Evolutionary conservation across 1,140 invertebrate species (phyloP).

Genomic region (Acyrthosiphon pisum): DNA sequence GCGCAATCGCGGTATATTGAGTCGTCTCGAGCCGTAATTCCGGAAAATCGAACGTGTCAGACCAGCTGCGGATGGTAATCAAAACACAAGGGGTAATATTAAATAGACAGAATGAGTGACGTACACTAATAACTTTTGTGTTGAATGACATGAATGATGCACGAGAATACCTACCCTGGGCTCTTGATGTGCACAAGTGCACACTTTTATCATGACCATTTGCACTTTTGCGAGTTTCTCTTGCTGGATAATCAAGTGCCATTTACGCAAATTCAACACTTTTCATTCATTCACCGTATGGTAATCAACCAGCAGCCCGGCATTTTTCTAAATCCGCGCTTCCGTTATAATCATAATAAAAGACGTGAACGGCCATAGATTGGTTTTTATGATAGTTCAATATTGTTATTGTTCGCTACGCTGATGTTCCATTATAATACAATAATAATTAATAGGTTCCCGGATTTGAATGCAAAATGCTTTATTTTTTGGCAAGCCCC

Average conservation of each 20-base stretch:
- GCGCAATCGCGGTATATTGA: no score
- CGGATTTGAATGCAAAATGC: no score
- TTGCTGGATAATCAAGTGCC: background rate
- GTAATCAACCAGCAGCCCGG: no score
- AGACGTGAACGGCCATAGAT: no score
- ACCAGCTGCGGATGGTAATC: background rate
- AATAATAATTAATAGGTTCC: no score
- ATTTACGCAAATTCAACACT: background rate
- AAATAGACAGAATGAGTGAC: background rate
- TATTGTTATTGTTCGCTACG: no score
- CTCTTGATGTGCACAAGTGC: background rate
- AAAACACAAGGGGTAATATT: constrained; percentile 1
- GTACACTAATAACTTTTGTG: constrained; percentile 18
- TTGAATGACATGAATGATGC: background rate
- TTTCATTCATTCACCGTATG: background rate
- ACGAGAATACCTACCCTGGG: background rate
- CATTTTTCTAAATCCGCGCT: no score
- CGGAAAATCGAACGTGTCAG: constrained; percentile 7
- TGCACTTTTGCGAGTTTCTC: constrained; percentile 6
- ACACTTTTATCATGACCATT: background rate
- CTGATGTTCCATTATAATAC: no score
- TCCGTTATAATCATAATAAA: no score
- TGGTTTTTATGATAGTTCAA: no score
- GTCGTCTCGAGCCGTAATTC: background rate
- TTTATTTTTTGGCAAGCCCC: no score